Conservation (phyloP, 2,797 vertebrate genomes). For the Australoheros facetus region DNA sequence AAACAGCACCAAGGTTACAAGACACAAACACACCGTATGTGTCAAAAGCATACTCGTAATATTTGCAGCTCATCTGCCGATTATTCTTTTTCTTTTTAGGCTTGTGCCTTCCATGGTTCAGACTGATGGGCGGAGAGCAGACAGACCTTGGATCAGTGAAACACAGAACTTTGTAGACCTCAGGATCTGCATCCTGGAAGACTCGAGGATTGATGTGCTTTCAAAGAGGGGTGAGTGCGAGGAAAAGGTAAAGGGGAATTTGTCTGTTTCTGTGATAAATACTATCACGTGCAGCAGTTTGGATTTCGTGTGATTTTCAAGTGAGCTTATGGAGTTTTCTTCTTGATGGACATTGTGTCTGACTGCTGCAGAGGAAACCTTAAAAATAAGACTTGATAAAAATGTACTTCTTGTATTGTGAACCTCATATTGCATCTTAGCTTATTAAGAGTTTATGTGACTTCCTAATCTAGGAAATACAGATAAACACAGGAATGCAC, state of each 20-base stretch:
- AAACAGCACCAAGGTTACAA: not conserved
- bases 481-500: not conserved
- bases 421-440: not conserved
- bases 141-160: not conserved
- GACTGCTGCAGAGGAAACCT: not conserved
- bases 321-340: not conserved
- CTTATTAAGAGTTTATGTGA: not conserved
- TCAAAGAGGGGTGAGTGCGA: constrained; percentile 1
- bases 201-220: not conserved
- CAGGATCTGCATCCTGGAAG: constrained; percentile 33
- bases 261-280: too few species aligned
- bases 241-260: not conserved
- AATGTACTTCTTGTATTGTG: too few species aligned
- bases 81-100: not conserved
- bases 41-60: not conserved
- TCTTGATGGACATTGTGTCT: not conserved
- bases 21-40: not conserved
- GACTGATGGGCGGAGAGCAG: not conserved
- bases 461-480: too few species aligned
- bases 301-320: not conserved
- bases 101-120: not conserved
- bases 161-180: not conserved
- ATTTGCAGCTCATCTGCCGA: accelerated
- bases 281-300: not conserved
- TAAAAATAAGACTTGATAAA: too few species aligned